Evolutionary conservation across 2,113 vertebrate species (phyloP), one percentile per base, ranked within the genome.

Genomic region (Urocynchramus pylzowi): DNA sequence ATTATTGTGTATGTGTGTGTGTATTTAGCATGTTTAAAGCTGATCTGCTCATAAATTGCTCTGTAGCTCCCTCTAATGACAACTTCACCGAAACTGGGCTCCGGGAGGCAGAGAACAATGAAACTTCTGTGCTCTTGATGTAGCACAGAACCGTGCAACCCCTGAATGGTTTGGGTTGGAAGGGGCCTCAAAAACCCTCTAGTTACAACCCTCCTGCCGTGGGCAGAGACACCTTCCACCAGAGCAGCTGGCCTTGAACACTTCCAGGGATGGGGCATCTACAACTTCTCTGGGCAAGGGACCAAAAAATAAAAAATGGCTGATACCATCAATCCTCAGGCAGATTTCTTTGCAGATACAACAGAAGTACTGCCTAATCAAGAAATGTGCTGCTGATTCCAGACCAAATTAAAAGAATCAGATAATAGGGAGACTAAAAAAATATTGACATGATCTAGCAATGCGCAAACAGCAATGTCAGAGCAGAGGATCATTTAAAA

Each of bases 11-110:
- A 39, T 11, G 33, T 16, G 7, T 18, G 9, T 2, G 44, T 16
- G 28, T 26, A 35, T 26, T 89, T 30, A 50, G 31, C 15, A 6
- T 4, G 35, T 26, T 69, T 52, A 35, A 52, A 42, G 50, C 33
- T 2, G 15, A 56, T 22, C 17, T 12, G 26, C 68, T 68, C 21
- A 95, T 88, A 92, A 88, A 57, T 96, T 95, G 92, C 92, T 96
- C 75, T 95, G 82, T 7, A 56, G 92, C 96, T 92, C 96, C 96
- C 96, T 90, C 96, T 95, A 41, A 78, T 39, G 95, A 20, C 15
- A 67, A 54, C 52, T 28, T 56, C 1, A 53, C 20, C 64, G 42
- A 63, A 56, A 28, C 9, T 4, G 11, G 5, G 61, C 9, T 87
- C 18, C 16, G 17, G 45, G 42, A 2, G 65, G 64, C 49, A 9